phyloP scores from a whole-genome alignment of 2,888 invertebrate species.

The Prenolepis imparis region DNA sequence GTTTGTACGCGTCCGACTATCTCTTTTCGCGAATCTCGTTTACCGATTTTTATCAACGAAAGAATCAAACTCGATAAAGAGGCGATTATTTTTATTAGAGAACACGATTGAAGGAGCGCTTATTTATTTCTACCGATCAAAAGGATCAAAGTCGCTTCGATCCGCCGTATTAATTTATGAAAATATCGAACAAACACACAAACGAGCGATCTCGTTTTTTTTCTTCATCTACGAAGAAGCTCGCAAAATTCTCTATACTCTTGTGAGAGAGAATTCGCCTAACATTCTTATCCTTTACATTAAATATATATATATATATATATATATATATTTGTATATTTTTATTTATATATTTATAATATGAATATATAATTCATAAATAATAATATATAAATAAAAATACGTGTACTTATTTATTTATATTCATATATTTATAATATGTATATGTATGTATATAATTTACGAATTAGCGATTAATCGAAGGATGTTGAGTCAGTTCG shows the following conservation, averaged over 20 bases:
- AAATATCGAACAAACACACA: slow-evolving; percentile 47
- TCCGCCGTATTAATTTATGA: not conserved
- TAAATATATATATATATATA: slow-evolving; percentile 69
- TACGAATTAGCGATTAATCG: slow-evolving; percentile 72
- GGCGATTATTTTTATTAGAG: not conserved
- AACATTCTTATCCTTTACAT: slow-evolving; percentile 74
- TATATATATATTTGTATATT: slow-evolving; percentile 68
- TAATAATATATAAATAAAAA: too few relatives aligned
- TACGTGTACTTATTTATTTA: slow-evolving; percentile 46
- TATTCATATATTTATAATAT: slow-evolving; percentile 16
- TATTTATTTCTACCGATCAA: not conserved
- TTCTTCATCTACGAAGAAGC: slow-evolving; percentile 52
- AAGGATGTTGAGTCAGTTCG: slow-evolving; percentile 78
- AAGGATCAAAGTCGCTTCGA: slow-evolving; percentile 8
- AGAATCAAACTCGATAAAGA: not conserved
- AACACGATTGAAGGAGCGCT: not conserved
- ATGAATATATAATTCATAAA: slow-evolving; percentile 69
- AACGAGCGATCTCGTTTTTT: slow-evolving; percentile 20
- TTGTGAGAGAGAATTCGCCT: slow-evolving; percentile 55
- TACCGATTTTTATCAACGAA: not conserved
- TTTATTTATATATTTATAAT: slow-evolving; percentile 65
- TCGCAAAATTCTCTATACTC: slow-evolving; percentile 58
- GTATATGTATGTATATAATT: slow-evolving; percentile 18
- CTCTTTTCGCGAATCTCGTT: not conserved
- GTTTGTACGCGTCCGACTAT: slow-evolving; percentile 29